These are phyloP conservation scores for Muricea muricata DNA, from an alignment of 92 coral and sea anemone genomes.

Conservation along the genomic window DNA sequence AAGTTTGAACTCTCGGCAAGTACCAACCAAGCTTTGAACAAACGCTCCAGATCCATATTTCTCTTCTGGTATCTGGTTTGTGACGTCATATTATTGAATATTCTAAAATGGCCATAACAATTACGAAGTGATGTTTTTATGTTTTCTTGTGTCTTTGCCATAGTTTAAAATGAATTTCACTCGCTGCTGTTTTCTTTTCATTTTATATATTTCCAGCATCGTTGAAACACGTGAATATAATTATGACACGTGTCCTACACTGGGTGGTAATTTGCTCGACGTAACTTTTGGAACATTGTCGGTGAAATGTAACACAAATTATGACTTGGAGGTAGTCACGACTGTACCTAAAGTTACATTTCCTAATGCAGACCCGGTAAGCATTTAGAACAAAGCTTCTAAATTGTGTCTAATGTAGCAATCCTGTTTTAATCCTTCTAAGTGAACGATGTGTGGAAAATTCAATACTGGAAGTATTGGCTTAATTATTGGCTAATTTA, in stretches of 20 bases:
- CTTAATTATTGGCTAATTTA: no score
- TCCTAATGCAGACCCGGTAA: constrained; percentile 24
- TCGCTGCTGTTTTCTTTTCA: background rate
- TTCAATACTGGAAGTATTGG: no score
- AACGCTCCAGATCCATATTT: no score
- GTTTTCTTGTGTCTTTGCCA: background rate
- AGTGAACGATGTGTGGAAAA: no score
- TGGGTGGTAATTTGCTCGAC: background rate
- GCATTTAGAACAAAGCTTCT: no score
- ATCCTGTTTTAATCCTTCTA: no score
- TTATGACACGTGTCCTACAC: constrained; percentile 3
- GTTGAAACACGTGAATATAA: background rate
- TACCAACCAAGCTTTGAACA: no score
- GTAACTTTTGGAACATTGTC: constrained; percentile 15
- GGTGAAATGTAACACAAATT: constrained; percentile 5
- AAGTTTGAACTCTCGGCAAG: no score
- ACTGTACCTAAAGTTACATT: constrained; percentile 13
- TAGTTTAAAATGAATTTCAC: background rate
- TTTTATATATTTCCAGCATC: background rate
- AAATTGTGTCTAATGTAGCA: no score
- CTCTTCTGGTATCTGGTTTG: no score
- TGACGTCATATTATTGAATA: no score
- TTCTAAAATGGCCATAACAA: no score
- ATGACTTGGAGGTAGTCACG: background rate
- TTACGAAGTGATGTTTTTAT: background rate